Conservation (phyloP, 2,888 invertebrate species). For the Heliconius erato region DNA sequence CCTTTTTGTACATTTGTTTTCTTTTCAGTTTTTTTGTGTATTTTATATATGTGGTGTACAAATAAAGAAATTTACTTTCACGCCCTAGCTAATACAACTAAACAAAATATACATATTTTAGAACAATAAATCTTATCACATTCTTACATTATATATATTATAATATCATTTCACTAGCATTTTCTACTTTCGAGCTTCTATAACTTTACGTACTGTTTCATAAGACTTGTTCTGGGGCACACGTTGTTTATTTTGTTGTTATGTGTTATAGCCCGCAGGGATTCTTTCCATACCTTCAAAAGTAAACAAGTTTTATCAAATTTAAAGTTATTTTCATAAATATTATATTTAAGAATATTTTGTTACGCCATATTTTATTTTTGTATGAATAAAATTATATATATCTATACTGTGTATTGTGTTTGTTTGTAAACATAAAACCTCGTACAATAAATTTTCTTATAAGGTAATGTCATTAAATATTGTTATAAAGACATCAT, state of each 20-base stretch:
- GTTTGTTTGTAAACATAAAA: no score
- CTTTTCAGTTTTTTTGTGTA: no score
- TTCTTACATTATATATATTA: background rate
- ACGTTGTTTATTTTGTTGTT: slow-evolving; percentile 98
- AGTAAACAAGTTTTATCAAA: background rate
- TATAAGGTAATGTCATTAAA: background rate
- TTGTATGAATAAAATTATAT: no score
- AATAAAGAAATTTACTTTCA: no score
- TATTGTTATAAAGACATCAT: background rate
- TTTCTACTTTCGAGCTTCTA: slow-evolving; percentile 28
- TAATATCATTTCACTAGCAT: slow-evolving; percentile 4
- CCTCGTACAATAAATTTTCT: background rate
- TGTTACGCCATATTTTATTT: no score
- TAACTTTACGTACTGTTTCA: slow-evolving; percentile 96
- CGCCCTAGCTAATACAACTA: no score
- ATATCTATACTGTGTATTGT: no score
- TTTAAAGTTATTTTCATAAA: background rate
- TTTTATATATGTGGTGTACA: no score
- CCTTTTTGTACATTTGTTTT: no score
- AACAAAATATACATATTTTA: no score
- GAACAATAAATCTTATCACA: no score
- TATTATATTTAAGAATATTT: background rate
- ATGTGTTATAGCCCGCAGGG: slow-evolving; percentile 95
- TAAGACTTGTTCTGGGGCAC: slow-evolving; percentile 97
- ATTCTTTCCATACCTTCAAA: slow-evolving; percentile 95